Conservation (phyloP, 1,140 invertebrate species). For the Medauroidea extradentata region DNA sequence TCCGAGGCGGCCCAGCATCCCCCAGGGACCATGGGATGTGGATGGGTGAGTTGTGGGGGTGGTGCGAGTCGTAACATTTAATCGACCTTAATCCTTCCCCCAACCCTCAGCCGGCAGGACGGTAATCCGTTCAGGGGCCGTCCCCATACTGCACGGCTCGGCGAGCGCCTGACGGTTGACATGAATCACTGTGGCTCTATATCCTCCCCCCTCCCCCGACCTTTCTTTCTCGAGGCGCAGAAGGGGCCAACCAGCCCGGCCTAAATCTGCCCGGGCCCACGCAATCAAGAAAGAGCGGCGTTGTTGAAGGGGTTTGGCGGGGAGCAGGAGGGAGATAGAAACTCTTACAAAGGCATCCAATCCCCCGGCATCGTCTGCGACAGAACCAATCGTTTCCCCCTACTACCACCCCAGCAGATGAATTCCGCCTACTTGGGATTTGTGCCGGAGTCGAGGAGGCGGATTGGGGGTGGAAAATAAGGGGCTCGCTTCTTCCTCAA, state of each 20-base stretch:
- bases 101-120: not conserved
- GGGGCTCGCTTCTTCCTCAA: not conserved
- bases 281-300: not conserved
- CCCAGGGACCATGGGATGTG: not conserved
- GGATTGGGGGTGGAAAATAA: not conserved
- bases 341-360: conserved; percentile 8
- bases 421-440: conserved; percentile 8
- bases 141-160: conserved; percentile 3
- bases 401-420: conserved; percentile 4
- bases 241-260: not conserved
- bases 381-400: conserved; percentile 7
- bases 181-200: conserved; percentile 6
- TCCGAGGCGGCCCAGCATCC: not conserved
- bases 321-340: too few relatives aligned
- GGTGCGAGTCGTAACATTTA: not conserved
- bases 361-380: not conserved
- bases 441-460: not conserved
- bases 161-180: not conserved
- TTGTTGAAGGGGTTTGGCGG: too few relatives aligned
- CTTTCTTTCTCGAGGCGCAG: not conserved
- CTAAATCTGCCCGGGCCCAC: not conserved
- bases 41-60: not conserved
- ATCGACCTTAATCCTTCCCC: conserved; percentile 9
- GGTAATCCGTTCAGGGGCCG: conserved; percentile 5
- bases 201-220: not conserved